Evolutionary conservation across 2,113 vertebrate species (phyloP).

Genomic region (Gallinago media): DNA sequence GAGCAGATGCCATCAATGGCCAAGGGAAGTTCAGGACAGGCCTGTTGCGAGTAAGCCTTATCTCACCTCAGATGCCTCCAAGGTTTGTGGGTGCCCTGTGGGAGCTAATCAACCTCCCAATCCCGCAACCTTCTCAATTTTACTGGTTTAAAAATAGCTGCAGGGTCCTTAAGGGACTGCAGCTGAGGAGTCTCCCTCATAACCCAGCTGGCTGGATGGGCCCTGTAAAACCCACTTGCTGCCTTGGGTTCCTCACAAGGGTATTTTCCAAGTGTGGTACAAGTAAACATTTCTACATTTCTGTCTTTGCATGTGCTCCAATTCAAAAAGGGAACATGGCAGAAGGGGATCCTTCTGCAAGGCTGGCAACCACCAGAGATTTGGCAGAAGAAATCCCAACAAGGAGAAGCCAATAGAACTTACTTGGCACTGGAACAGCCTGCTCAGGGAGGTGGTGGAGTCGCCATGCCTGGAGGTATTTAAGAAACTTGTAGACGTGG

Average conservation of each 20-base stretch:
- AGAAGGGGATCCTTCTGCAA: neutral
- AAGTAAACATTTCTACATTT: neutral
- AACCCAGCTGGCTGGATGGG: rapidly evolving
- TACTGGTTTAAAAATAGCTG: neutral
- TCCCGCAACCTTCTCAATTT: neutral
- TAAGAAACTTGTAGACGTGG: too few species aligned
- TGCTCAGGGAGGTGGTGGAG: too few species aligned
- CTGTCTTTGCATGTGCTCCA: neutral
- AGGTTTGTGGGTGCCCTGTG: neutral
- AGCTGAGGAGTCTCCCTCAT: neutral
- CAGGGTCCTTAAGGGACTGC: neutral
- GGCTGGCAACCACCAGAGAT: neutral
- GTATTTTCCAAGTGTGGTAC: neutral
- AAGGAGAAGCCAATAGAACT: neutral
- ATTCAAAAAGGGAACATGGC: neutral
- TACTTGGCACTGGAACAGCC: neutral
- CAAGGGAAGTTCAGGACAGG: neutral
- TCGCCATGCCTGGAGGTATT: too few species aligned
- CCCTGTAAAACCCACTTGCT: neutral
- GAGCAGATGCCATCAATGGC: neutral
- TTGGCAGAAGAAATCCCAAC: neutral
- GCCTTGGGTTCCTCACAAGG: neutral
- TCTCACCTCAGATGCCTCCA: neutral
- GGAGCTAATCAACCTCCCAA: neutral
- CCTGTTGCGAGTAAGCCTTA: rapidly evolving